Conservation (phyloP, 2,797 vertebrate genomes). For the Erethizon dorsatum region DNA sequence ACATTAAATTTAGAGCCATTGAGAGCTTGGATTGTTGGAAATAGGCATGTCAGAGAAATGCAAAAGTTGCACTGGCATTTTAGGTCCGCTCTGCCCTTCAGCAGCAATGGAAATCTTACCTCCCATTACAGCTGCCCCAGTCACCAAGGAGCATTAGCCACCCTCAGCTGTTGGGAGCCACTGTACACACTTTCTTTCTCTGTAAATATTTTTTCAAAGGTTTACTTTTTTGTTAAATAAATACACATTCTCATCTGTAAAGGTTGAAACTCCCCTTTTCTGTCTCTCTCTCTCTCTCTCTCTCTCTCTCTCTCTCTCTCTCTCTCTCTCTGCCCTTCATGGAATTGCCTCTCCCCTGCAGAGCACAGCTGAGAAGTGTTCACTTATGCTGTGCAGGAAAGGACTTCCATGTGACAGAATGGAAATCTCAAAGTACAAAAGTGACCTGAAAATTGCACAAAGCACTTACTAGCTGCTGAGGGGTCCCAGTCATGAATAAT, state of each 20-base stretch:
- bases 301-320: constrained; percentile 83
- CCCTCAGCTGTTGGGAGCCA: constrained; percentile 66
- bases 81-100: constrained; percentile 74
- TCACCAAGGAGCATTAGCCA: constrained; percentile 66
- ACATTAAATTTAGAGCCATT: constrained; percentile 81
- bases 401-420: constrained; percentile 80
- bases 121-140: constrained; percentile 74
- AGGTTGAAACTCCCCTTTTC: constrained; percentile 87
- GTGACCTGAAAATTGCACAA: constrained; percentile 86
- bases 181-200: constrained; percentile 80
- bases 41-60: constrained; percentile 78
- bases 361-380: constrained; percentile 82
- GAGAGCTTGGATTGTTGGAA: constrained; percentile 74
- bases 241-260: constrained; percentile 84
- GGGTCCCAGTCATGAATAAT: constrained; percentile 83
- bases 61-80: constrained; percentile 68
- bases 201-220: constrained; percentile 85
- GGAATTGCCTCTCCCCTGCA: constrained; percentile 86
- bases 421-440: constrained; percentile 83
- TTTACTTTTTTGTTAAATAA: constrained; percentile 80
- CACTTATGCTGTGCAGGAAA: constrained; percentile 81
- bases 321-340: constrained; percentile 85
- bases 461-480: constrained; percentile 78
- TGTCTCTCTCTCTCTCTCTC: constrained; percentile 81
- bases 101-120: constrained; percentile 72